Conservation (phyloP, 2,888 invertebrate species). For the Chydorus sphaericus region DNA sequence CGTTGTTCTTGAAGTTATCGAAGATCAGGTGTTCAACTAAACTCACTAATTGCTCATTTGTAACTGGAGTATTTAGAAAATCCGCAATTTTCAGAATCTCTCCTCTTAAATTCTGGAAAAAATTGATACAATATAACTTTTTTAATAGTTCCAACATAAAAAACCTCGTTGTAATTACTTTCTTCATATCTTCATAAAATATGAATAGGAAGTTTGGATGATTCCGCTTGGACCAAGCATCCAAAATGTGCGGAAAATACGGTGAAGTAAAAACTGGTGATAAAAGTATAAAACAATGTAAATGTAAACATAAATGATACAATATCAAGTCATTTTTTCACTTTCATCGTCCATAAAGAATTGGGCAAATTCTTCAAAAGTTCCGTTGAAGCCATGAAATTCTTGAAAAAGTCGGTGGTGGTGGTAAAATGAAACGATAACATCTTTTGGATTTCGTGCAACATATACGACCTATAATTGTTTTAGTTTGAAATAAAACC, state of each 20-base stretch:
- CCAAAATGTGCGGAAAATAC: slow-evolving; percentile 27
- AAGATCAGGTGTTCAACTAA: slow-evolving; percentile 49
- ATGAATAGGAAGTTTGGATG: slow-evolving; percentile 26
- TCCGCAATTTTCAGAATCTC: slow-evolving; percentile 6
- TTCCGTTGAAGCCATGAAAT: too few species aligned
- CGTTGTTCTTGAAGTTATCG: slow-evolving; percentile 63
- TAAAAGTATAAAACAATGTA: background rate
- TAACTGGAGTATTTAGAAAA: slow-evolving; percentile 8
- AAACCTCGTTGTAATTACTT: background rate
- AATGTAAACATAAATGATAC: background rate
- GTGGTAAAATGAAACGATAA: too few species aligned
- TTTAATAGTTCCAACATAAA: background rate
- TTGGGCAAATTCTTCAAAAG: slow-evolving; percentile 34
- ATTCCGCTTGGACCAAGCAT: slow-evolving; percentile 26
- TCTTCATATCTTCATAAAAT: slow-evolving; percentile 28
- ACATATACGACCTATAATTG: too few species aligned
- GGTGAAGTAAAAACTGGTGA: slow-evolving; percentile 19
- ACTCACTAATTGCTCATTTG: background rate
- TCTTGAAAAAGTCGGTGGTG: too few species aligned
- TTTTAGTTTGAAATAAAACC: too few species aligned
- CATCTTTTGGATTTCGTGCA: too few species aligned
- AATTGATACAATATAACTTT: background rate
- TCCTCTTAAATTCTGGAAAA: background rate
- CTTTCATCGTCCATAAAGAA: slow-evolving; percentile 38
- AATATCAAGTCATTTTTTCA: too few species aligned